Base-by-base conservation (phyloP, 2,888 invertebrate species). In the Calliphora vomitoria region DNA sequence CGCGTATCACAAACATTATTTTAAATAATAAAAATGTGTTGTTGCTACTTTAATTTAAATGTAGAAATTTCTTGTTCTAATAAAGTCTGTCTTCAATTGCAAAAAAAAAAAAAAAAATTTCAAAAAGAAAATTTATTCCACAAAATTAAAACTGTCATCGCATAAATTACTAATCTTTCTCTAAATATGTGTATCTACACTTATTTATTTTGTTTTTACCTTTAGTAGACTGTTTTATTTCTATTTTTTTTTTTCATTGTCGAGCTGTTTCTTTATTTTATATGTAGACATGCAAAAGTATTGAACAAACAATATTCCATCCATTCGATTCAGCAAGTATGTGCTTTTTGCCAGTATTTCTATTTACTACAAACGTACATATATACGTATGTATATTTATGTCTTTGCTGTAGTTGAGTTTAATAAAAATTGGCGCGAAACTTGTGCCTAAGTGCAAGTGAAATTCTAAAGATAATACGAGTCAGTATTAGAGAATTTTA, bases 351-450 rank as follows among this genome's bases (percentile, higher is more conserved):
- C 64, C 53, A 50, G 62, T 20, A 47, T 58, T 75, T 74, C n/a
- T 35, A 35, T 18, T 20, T 60, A 58, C 35, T 13, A 13, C n/a
- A 35, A 4, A 35, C 35, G 44, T n/a, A 25, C 25, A 25, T 25
- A 25, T 2, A 25, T 25, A 25, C 2, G 25, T 25, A 25, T 10
- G 13, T 60, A 8, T 38, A 15, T 62, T n/a, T 20, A 18, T 74
- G 35, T 60, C 47, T 68, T 18, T 11, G 20, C 20, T 75, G 1
- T 55, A 50, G 60, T 83, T 71, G 44, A 64, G 60, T 82, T 88
- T 88, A 87, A 82, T 86, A 85, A 71, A 86, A 89, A 89, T 89
- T 88, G 89, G 89, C 89, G 89, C 89, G 89, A 90, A 91, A 91
- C 90, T 90, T 91, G 91, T 90, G 92, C 85, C 80, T 79, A 85